Base-by-base conservation (phyloP, 2,113 vertebrate species). In the Peromyscus leucopus region DNA sequence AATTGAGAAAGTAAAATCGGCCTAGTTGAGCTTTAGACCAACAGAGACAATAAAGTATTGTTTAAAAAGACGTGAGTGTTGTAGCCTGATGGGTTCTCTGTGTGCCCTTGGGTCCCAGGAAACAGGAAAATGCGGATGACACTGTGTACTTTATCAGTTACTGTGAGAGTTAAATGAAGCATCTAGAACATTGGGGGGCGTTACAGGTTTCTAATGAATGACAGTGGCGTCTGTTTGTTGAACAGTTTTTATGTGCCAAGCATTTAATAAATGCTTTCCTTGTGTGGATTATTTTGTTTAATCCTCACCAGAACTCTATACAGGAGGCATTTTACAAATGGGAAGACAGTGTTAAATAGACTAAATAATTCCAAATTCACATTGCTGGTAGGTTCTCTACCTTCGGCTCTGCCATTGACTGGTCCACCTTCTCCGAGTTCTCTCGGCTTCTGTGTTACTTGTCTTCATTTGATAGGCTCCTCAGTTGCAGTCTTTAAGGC, bases 1-100 rank as follows among this genome's bases (percentile, higher is more conserved):
- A 76, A n/a, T 85, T 91, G 90, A 91, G 82, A 93, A 95, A 96
- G 86, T 96, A 48, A 89, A 88, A 7, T 87, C 89, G 89, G 92
- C 39, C 61, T 63, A 19, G 72, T 93, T 96, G 82, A 86, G 51
- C 78, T 97, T 93, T 94, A 48, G 90, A 88, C 51, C 87, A 91
- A 57, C 42, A 87, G 71, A 76, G 42, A 46, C 87, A 91, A 12
- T 85, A 36, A 55, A 2, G 19, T 72, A 15, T 76, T 84, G 46
- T 22, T 48, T 69, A 57, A 87, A 95, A 72, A 28, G 82, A 31
- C 17, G 4, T 1, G 48, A 61, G 42, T 11, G n/a, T 91, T 95
- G 33, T 1, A 36, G 6, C 93, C 48, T 96, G 46, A 36, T 61
- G 26, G 16, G 22, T 4, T 87, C 33, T 93, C 93, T 88, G 80